phyloP scores from a whole-genome alignment of 2,797 vertebrate species.

The Anisognathus igniventris region DNA sequence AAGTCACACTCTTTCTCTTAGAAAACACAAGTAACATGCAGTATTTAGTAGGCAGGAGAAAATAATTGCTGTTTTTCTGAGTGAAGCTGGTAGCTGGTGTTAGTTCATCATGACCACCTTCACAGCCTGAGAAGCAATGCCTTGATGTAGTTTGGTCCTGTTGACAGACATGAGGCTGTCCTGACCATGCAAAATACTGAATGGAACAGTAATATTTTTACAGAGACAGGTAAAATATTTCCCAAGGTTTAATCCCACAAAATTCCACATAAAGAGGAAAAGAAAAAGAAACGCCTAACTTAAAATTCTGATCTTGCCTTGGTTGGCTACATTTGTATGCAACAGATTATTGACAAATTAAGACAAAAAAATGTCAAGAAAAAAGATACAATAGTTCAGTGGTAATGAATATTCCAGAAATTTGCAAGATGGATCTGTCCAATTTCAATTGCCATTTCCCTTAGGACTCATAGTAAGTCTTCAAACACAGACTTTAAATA shows the following conservation, averaged over 20 bases:
- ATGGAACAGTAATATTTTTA: slow-evolving; percentile 4
- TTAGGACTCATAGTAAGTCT: not conserved
- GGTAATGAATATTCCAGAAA: slow-evolving; percentile 29
- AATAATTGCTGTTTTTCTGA: not conserved
- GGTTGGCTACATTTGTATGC: slow-evolving; percentile 16
- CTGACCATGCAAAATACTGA: slow-evolving; percentile 3
- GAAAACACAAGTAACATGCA: not conserved
- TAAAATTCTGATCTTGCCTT: not conserved
- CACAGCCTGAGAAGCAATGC: not conserved
- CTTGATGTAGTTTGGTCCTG: not conserved
- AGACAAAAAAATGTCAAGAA: not conserved
- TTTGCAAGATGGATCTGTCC: not conserved
- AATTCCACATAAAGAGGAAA: not conserved
- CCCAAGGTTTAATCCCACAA: slow-evolving; percentile 34
- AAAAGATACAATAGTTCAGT: slow-evolving; percentile 4
- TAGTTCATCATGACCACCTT: not conserved
- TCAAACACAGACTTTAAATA: not conserved
- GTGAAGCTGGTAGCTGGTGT: not conserved
- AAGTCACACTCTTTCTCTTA: not conserved
- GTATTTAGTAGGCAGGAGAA: not conserved
- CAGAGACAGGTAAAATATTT: slow-evolving; percentile 26
- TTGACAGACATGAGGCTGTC: slow-evolving; percentile 22
- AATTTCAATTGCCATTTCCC: not conserved
- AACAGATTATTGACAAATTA: not conserved
- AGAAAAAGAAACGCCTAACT: not conserved